A percentile compares a stretch with the other conserved stretches of the same genome.
Conservation (phyloP, 2,888 invertebrate genomes). For the Coleophora flavipennella region DNA sequence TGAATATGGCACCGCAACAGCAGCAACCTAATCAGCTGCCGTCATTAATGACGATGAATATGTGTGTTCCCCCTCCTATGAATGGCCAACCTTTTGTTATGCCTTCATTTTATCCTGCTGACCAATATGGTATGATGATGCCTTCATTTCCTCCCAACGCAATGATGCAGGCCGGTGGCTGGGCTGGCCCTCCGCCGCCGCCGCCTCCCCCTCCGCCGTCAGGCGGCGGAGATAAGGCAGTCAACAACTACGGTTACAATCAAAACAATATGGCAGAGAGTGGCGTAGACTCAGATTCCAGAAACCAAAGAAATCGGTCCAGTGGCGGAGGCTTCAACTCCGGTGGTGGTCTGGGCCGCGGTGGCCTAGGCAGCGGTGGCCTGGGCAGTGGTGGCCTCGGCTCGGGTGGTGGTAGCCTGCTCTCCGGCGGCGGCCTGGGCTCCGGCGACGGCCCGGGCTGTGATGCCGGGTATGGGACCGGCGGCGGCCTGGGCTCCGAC, state of each 20-base stretch:
- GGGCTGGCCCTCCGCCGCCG: conserved; percentile 38
- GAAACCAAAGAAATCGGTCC: conserved; percentile 48
- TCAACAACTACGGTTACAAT: conserved; percentile 32
- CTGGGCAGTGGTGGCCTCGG: conserved; percentile 28
- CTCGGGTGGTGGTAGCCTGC: conserved; percentile 26
- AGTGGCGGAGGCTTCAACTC: conserved; percentile 24
- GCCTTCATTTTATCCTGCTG: conserved; percentile 54
- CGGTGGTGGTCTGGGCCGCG: conserved; percentile 19
- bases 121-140: conserved; percentile 60
- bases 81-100: conserved; percentile 46
- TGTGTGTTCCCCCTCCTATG: conserved; percentile 50
- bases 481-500: conserved; percentile 14
- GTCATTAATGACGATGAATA: conserved; percentile 54
- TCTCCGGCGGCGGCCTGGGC: conserved; percentile 21
- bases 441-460: conserved; percentile 21
- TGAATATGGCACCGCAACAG: conserved; percentile 22
- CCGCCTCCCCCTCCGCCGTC: conserved; percentile 55
- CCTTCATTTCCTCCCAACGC: conserved; percentile 26
- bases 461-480: conserved; percentile 29
- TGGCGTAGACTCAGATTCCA: conserved; percentile 65
- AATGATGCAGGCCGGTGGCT: conserved; percentile 35
- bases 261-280: conserved; percentile 50
- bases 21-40: conserved; percentile 40
- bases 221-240: conserved; percentile 31
- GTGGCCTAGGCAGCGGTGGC: conserved; percentile 25